Evolutionary conservation across 2,888 invertebrate species (phyloP), one percentile per base, ranked within the genome.

Genomic region (Lysandra coridon): DNA sequence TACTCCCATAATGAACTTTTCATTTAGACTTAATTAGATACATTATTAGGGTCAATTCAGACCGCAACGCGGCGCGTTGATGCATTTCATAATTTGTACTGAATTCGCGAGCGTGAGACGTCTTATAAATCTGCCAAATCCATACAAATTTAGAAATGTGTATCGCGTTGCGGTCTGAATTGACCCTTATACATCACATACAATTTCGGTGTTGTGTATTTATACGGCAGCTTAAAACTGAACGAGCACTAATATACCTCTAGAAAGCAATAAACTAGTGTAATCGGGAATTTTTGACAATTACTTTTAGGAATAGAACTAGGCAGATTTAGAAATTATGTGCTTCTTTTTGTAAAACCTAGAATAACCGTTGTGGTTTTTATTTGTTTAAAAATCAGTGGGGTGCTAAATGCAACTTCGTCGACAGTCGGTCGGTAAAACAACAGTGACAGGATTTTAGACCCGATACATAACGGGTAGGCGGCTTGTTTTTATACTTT

Each of bases 161-260:
- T 4, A 2, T 37, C 37, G 37, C 37, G 37, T 37, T 37, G 37
- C 37, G 37, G 37, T 37, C 37, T 37, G 37, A 37, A 37, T 37
- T 2, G 37, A 37, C 37, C 37, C 37, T 37, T 37, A 37, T 37
- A 37, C 37, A 37, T 37, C 37, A 37, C 37, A 37, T 37, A 37
- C 37, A 37, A 30, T 64, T 64, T 64, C 2, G 64, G 30, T 64
- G 62, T 23, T 60, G 23, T 30, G 64, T 64, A 64, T 64, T 62
- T 62, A n/a, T 64, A 30, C 64, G 64, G 64, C 69, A 69, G 69
- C 33, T 64, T 30, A 30, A 69, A 69, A 37, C 12, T 30, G 30
- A 69, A 69, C 64, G 33, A 69, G 14, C 69, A 69, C 69, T 33
- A 69, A 69, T 33, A 69, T 69, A 69, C 69, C 69, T 69, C 69